Evolutionary conservation across 2,888 invertebrate species (phyloP), one percentile per base, ranked within the genome.

Genomic region (Pecten maximus): DNA sequence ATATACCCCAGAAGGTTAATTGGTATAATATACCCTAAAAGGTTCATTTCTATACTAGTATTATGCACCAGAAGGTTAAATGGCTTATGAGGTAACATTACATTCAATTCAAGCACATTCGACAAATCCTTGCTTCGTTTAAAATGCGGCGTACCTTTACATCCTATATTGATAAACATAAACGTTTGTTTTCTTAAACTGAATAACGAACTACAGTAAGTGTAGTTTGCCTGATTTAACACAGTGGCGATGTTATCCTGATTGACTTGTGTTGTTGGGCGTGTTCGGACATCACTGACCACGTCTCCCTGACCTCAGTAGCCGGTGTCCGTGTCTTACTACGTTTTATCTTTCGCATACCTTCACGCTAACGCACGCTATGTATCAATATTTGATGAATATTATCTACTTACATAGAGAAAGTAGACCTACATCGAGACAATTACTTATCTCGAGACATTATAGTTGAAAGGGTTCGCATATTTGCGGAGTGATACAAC

Each of bases 311-410:
- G 74, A 74, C 35, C 35, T 74, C 74, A 60, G 23, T 2, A 35
- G 23, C 74, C 23, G 6, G 28, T 28, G 28, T 28, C 54, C 23
- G 54, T 54, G 54, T n/a, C n/a, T 23, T 19, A 19, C 16, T 48
- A 48, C n/a, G 60, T 23, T 60, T 44, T 60, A 60, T 60, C 60
- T 6, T 35, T 35, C 74, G 23, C 74, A 60, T 74, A 35, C 74
- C 74, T 74, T 74, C 74, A 74, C 74, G 74, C 74, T 35, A 60
- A 23, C 23, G 74, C 35, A 28, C 16, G 35, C 74, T 74, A 35
- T 74, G 74, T 35, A 74, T 74, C 74, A 74, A 74, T 74, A 74
- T 74, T 74, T 74, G 74, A 74, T 74, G 74, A 74, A 74, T 74
- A 12, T 10, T 74, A 74, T 74, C 74, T 74, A 35, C 74, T 74